Evolutionary conservation across 2,113 vertebrate species (phyloP).

Genomic region (Sorex fumeus): DNA sequence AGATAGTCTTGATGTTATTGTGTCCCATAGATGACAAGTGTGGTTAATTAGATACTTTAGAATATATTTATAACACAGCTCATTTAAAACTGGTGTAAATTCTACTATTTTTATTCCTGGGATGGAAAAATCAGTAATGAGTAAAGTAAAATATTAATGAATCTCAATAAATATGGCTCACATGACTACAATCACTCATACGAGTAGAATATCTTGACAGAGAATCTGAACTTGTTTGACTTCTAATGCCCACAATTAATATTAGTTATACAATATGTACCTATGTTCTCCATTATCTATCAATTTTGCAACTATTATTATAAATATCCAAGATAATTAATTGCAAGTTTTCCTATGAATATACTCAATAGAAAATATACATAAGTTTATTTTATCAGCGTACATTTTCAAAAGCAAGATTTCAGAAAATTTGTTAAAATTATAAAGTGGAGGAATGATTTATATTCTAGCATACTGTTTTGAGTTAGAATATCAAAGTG

Average conservation of each 20-base stretch:
- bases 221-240: rapidly evolving
- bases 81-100: too few species aligned
- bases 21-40: not conserved
- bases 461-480: not conserved
- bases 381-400: not conserved
- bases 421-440: not conserved
- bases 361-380: not conserved
- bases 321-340: not conserved
- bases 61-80: not conserved
- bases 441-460: not conserved
- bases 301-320: not conserved
- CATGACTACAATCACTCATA: too few species aligned
- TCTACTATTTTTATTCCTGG: too few species aligned
- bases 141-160: too few species aligned
- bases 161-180: too few species aligned
- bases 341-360: not conserved
- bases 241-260: not conserved
- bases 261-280: not conserved
- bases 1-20: not conserved
- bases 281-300: not conserved
- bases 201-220: not conserved
- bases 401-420: not conserved
- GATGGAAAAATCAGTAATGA: too few species aligned
- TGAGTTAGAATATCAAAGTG: not conserved
- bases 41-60: not conserved